Evolutionary conservation across 2,113 vertebrate genomes (phyloP).

Genomic region (Dromaius novaehollandiae): DNA sequence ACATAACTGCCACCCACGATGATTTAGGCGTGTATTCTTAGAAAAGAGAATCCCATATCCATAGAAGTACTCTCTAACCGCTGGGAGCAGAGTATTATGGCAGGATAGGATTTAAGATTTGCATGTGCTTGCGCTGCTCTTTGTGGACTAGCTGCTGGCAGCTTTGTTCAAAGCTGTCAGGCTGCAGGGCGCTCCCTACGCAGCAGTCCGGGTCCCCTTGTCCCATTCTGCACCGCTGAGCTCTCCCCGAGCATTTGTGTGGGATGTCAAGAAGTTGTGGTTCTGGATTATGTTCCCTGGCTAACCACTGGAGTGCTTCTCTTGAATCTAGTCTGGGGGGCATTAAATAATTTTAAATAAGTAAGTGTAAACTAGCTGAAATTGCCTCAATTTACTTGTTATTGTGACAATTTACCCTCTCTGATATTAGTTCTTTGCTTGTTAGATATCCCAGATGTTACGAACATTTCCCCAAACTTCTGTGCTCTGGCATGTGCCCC

Average conservation of each 20-base stretch:
- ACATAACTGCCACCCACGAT: neutral
- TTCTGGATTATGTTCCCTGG: neutral
- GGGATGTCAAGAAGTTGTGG: neutral
- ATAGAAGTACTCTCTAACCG: neutral
- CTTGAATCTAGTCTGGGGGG: neutral
- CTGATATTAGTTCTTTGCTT: neutral
- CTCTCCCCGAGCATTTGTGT: neutral
- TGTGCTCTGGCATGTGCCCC: rapidly evolving
- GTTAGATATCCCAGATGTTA: neutral
- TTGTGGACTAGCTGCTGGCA: neutral
- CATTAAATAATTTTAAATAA: neutral
- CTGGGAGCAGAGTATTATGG: neutral
- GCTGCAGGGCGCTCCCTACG: neutral
- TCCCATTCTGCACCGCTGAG: neutral
- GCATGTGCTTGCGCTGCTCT: neutral
- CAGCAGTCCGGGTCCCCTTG: neutral
- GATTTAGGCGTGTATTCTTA: neutral
- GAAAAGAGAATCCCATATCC: neutral
- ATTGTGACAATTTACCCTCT: neutral
- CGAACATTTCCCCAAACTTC: neutral
- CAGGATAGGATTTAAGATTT: neutral
- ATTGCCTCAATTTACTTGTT: neutral
- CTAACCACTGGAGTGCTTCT: neutral
- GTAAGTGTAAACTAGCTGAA: neutral
- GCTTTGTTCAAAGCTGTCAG: neutral